Evolutionary conservation across 2,888 invertebrate genomes (phyloP).

Genomic region (Antitype chi): DNA sequence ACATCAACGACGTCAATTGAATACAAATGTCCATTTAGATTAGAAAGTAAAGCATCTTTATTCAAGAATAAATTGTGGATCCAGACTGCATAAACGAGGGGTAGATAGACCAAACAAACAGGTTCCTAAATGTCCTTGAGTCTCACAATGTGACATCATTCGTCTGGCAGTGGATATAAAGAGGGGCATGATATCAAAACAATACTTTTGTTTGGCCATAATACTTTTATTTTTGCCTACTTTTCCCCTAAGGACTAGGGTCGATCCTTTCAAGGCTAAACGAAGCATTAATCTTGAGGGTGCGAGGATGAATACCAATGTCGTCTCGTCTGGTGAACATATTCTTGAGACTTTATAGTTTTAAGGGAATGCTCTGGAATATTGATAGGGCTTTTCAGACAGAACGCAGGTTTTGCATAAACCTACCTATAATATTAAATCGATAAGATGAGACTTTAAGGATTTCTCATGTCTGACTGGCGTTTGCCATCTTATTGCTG

Average conservation of each 20-base stretch:
- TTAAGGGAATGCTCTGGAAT: neutral
- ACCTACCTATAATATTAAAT: neutral
- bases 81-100: slow-evolving; percentile 22
- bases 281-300: slow-evolving; percentile 39
- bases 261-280: slow-evolving; percentile 23
- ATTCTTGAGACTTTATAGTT: slow-evolving; percentile 14
- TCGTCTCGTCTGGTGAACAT: slow-evolving; percentile 28
- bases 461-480: neutral
- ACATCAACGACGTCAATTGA: slow-evolving; percentile 20
- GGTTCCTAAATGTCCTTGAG: slow-evolving; percentile 32
- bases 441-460: neutral
- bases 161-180: slow-evolving; percentile 30
- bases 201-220: slow-evolving; percentile 23
- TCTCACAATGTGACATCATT: slow-evolving; percentile 43
- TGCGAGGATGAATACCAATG: slow-evolving; percentile 42
- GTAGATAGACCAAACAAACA: slow-evolving; percentile 13
- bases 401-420: neutral
- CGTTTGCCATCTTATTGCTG: neutral
- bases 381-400: slow-evolving; percentile 10
- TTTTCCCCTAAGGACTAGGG: slow-evolving; percentile 14
- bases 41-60: slow-evolving; percentile 41
- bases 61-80: slow-evolving; percentile 14
- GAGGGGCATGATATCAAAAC: slow-evolving; percentile 30
- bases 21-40: slow-evolving; percentile 31
- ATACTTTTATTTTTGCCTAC: slow-evolving; percentile 34